Conservation (phyloP, 2,888 invertebrate species). For the Dascillus cervinus region DNA sequence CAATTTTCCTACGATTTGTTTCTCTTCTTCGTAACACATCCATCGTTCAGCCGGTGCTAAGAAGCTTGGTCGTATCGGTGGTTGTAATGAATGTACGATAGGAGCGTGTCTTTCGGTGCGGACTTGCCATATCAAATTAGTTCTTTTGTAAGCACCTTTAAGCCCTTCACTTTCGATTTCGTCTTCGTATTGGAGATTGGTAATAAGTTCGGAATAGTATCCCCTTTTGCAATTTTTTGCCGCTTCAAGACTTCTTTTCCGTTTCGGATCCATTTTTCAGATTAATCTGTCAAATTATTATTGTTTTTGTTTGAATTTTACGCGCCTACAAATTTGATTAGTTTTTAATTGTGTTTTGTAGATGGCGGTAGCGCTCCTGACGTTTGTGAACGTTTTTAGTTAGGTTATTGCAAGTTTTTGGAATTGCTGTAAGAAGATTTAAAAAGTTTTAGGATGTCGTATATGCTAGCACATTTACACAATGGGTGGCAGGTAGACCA, state of each 20-base stretch:
- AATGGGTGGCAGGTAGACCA: conserved; percentile 99
- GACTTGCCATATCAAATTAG: conserved; percentile 46
- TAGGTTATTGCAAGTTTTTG: too few species aligned
- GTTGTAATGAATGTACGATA: conserved; percentile 41
- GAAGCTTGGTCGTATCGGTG: conserved; percentile 42
- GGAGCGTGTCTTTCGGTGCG: conserved; percentile 52
- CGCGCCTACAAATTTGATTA: too few species aligned
- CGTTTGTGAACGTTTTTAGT: too few species aligned
- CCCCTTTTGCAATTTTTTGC: too few species aligned
- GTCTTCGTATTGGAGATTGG: conserved; percentile 41
- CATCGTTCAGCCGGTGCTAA: conserved; percentile 57
- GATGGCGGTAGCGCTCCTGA: too few species aligned
- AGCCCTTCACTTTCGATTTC: conserved; percentile 13
- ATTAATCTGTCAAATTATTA: too few species aligned
- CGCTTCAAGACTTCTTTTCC: too few species aligned
- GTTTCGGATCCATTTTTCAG: too few species aligned
- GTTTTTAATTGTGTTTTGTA: too few species aligned
- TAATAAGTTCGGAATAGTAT: conserved; percentile 56
- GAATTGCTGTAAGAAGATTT: too few species aligned
- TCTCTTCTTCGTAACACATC: conserved; percentile 56
- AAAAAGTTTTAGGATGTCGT: conserved; percentile 71
- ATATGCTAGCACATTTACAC: conserved; percentile 98
- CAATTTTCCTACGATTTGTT: conserved; percentile 48
- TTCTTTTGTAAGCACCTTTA: conserved; percentile 42
- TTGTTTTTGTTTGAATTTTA: too few species aligned